Base-by-base conservation (phyloP, 2,888 invertebrate genomes). In the Theodoxus fluviatilis region DNA sequence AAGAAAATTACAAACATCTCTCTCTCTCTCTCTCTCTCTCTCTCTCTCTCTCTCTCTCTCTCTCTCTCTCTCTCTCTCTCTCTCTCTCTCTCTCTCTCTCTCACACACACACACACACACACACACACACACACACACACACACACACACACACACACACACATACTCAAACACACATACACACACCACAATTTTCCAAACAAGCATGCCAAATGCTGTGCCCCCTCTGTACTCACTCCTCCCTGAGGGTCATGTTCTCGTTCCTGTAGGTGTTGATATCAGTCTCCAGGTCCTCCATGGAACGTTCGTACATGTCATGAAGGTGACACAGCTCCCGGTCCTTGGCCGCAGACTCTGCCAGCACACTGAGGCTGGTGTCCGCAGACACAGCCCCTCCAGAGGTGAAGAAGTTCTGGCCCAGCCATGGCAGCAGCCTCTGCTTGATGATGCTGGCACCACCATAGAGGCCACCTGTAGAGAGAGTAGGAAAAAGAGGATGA, bases 381-480 rank as follows among this genome's bases (percentile, higher is more conserved):
- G 81, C 78, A 7, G 82, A 80, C 31, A 81, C 74, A 55, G 78
- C 75, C 57, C 82, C 79, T 6, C 81, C 82, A 7, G 81, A 73
- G 9, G 82, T 76, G 71, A 84, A 82, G 69, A 83, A 81, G 68
- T 82, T 82, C 71, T 80, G 80, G 1, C 85, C 84, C 66, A 86
- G 78, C 83, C 83, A 84, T 37, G 86, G 86, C 69, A 86, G 75
- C 43, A 86, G 80, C 2, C 86, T 78, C 7, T 81, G 82, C 74
- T 85, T 86, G 75, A 86, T 84, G 71, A 83, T 80, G 68, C 78
- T 81, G 18, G 84, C 81, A 9, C 85, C 85, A 33, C 84, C 85
- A 77, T 84, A 86, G 73, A 82, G 70, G 33, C 85, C 85, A 74
- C 85, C 86, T 86, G 68, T 37, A 71, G 70, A 57, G 52, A 57